A percentile compares a stretch with the other conserved stretches of the same genome.
These are phyloP conservation scores for Coenobita brevimanus DNA, from an alignment of 1,140 invertebrate genomes.

Conservation along the genomic window DNA sequence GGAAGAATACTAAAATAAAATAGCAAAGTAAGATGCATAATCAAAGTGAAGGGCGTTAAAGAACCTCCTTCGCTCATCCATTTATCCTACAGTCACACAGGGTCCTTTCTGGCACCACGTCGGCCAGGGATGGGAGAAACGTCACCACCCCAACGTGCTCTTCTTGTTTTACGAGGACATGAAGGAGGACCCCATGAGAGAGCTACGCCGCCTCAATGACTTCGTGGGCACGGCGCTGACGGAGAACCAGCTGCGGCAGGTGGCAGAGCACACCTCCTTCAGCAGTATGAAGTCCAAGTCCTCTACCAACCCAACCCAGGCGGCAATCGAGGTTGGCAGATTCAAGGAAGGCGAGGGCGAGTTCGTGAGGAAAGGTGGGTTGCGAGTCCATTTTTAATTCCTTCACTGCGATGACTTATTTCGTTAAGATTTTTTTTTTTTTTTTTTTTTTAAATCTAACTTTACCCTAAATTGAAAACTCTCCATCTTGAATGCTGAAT, in stretches of 20 bases:
- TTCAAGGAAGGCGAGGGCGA: conserved; percentile 16
- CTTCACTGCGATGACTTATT: not conserved
- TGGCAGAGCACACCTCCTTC: not conserved
- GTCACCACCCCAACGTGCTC: conserved; percentile 6
- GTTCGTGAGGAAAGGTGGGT: conserved; percentile 24
- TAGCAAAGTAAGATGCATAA: no score
- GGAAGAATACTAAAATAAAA: no score
- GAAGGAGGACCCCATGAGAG: conserved; percentile 6
- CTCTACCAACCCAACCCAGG: not conserved
- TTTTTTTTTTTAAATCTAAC: no score
- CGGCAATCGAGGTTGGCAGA: not conserved
- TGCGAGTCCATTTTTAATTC: not conserved
- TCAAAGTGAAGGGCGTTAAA: no score
- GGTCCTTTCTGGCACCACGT: conserved; percentile 26
- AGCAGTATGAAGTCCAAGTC: not conserved
- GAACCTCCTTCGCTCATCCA: no score
- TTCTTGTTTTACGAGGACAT: conserved; percentile 26
- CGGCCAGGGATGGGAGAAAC: not conserved
- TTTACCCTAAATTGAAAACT: no score
- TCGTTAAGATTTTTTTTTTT: not conserved
- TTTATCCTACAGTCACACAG: not conserved
- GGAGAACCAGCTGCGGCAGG: not conserved
- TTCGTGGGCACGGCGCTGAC: conserved; percentile 14
- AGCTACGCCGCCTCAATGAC: not conserved
- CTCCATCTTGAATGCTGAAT: no score